phyloP scores from a whole-genome alignment of 2,888 invertebrate genomes.

The Cremastobaeus sp. region DNA sequence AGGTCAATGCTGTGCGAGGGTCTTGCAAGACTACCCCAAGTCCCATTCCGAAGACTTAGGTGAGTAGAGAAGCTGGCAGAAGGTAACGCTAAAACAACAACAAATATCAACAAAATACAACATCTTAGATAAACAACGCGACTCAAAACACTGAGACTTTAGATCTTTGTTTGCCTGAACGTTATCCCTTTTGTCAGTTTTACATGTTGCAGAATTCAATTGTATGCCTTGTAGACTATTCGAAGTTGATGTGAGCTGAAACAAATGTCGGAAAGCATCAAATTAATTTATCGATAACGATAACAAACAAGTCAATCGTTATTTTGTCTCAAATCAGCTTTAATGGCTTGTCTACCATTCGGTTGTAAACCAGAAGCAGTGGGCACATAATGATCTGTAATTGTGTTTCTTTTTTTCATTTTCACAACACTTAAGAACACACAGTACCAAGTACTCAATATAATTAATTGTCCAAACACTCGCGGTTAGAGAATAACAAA shows the following conservation, averaged over 20 bases:
- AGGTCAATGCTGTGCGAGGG: constrained; percentile 79
- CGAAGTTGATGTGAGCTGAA: too few species aligned
- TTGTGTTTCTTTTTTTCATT: constrained; percentile 33
- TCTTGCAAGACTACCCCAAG: constrained; percentile 79
- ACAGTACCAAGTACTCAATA: constrained; percentile 24
- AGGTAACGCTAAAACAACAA: constrained; percentile 75
- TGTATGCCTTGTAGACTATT: too few species aligned
- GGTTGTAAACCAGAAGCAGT: too few species aligned
- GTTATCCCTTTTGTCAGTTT: constrained; percentile 20
- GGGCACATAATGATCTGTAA: constrained; percentile 26
- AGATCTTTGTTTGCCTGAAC: constrained; percentile 34
- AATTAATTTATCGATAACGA: too few species aligned
- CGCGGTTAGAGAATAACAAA: constrained; percentile 45
- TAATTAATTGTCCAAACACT: constrained; percentile 29
- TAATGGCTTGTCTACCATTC: too few species aligned
- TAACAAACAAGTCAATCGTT: too few species aligned
- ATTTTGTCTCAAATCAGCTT: too few species aligned
- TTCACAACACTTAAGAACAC: too few species aligned
- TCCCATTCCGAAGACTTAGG: constrained; percentile 77
- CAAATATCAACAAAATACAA: constrained; percentile 62
- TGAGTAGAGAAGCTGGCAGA: constrained; percentile 77
- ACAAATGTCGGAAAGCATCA: too few species aligned
- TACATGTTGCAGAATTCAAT: constrained; percentile 7
- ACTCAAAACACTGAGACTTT: constrained; percentile 15
- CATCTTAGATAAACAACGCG: constrained; percentile 51